Evolutionary conservation across 2,113 vertebrate genomes (phyloP), one percentile per base, ranked within the genome.

Genomic region (Dolichotis patagonum): DNA sequence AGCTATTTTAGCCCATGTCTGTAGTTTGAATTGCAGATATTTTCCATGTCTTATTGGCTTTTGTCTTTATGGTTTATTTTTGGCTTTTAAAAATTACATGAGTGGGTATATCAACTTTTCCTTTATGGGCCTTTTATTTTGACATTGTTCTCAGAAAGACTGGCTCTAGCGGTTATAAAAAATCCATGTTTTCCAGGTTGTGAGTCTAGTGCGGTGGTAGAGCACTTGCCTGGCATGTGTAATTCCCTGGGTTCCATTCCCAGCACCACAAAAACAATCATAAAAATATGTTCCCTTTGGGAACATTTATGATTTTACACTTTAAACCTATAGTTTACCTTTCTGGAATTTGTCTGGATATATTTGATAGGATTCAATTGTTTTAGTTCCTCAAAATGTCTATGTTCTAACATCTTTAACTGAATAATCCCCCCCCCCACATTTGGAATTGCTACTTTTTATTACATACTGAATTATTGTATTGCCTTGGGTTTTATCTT

Each of bases 91-190:
- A 93, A 75, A 54, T 85, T 83, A 17, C 38, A 81, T 84, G 58
- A 52, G 43, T 52, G 52, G 46, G 16, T 30, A 52, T 32, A 52
- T 17, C 28, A 78, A 32, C 46, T 20, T 91, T 92, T 73, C 56
- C 16, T 88, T 97, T 82, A 60, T n/a, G 14, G 22, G 26, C 75
- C 38, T 91, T 93, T 91, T 20, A 38, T 82, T 96, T 88, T 89
- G 43, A 49, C 28, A 52, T 71, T 73, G 80, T 35, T 11, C 19
- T 85, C 41, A 86, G 71, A 82, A 82, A 83, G 46, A 38, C 17
- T 46, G 69, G 69, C 52, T 86, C 1, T 73, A 54, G 89, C 20
- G 13, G 16, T 82, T 77, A 80, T 91, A 80, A 65, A 95, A 93
- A 78, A 58, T 52, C 90, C 91, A 32, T 54, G 20, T 86, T 85